Evolutionary conservation across 2,888 invertebrate species (phyloP).

Genomic region (Thecophora atra): DNA sequence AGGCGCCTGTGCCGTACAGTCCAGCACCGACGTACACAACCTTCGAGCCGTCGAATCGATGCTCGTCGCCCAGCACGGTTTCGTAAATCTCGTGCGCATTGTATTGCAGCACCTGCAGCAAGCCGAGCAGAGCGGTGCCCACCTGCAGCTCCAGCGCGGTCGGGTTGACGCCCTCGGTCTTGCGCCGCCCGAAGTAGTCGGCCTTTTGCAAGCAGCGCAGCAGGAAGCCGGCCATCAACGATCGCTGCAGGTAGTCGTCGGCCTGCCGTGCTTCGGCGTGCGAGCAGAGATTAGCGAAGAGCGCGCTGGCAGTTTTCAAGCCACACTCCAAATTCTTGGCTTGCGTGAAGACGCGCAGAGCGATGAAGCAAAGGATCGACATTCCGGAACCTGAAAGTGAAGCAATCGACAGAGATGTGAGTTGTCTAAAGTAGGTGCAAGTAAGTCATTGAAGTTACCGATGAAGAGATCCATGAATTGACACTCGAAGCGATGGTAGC

Average conservation of each 20-base stretch:
- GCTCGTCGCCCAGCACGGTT: slow-evolving; percentile 69
- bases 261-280: slow-evolving; percentile 72
- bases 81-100: slow-evolving; percentile 87
- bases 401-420: too few relatives aligned
- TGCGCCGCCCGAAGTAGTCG: slow-evolving; percentile 71
- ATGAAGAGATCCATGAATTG: slow-evolving; percentile 77
- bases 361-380: slow-evolving; percentile 80
- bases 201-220: slow-evolving; percentile 76
- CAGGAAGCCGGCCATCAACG: slow-evolving; percentile 81
- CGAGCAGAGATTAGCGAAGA: slow-evolving; percentile 74
- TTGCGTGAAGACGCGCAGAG: slow-evolving; percentile 81
- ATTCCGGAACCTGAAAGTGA: slow-evolving; percentile 77
- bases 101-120: slow-evolving; percentile 82
- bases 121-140: slow-evolving; percentile 74
- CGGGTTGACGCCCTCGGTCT: slow-evolving; percentile 65
- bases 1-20: slow-evolving; percentile 78
- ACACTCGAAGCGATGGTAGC: slow-evolving; percentile 82
- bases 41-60: slow-evolving; percentile 64
- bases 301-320: slow-evolving; percentile 63
- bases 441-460: slow-evolving; percentile 66
- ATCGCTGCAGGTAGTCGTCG: slow-evolving; percentile 78
- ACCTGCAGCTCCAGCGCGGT: slow-evolving; percentile 71
- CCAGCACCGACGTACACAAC: slow-evolving; percentile 70
- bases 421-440: too few relatives aligned
- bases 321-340: slow-evolving; percentile 64